Evolutionary conservation across 53 echinoderm and acorn worm species (phyloP).

Genomic region (Henricia sp.): DNA sequence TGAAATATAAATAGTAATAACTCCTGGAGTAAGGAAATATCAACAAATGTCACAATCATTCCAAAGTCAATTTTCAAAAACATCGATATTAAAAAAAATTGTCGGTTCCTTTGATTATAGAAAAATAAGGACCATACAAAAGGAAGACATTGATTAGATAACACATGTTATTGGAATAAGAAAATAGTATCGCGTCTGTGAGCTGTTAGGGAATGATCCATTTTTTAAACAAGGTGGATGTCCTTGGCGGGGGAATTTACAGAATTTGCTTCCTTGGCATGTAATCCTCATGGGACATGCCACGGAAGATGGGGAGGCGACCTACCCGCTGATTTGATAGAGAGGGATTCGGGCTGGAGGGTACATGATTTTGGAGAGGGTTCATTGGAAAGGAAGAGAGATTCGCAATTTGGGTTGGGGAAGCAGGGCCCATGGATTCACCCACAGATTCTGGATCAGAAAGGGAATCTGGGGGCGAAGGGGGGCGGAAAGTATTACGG

Average conservation of each 20-base stretch:
- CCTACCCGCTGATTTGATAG: constrained; percentile 50
- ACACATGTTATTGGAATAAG: constrained; percentile 43
- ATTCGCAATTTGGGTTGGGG: constrained; percentile 32
- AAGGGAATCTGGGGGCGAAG: constrained; percentile 85
- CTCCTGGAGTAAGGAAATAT: constrained; percentile 66
- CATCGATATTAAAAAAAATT: constrained; percentile 68
- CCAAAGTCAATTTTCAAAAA: constrained; percentile 69
- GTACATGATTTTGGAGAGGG: not conserved
- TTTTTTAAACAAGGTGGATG: constrained; percentile 61
- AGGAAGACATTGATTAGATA: constrained; percentile 37
- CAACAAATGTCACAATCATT: constrained; percentile 63
- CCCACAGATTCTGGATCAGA: constrained; percentile 85
- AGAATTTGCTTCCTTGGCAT: too few relatives aligned
- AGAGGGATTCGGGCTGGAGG: constrained; percentile 25
- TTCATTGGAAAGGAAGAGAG: not conserved
- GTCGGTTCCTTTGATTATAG: constrained; percentile 62
- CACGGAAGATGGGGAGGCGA: constrained; percentile 95
- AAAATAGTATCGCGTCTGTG: constrained; percentile 14
- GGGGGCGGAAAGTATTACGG: constrained; percentile 72
- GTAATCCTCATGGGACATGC: constrained; percentile 89
- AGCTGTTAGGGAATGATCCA: constrained; percentile 43
- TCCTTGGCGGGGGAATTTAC: constrained; percentile 1
- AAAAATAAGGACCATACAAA: constrained; percentile 58
- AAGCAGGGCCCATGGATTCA: constrained; percentile 69
- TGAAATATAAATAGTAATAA: constrained; percentile 61